Evolutionary conservation across 2,888 invertebrate genomes (phyloP).

Genomic region (Macrophya alboannulata): DNA sequence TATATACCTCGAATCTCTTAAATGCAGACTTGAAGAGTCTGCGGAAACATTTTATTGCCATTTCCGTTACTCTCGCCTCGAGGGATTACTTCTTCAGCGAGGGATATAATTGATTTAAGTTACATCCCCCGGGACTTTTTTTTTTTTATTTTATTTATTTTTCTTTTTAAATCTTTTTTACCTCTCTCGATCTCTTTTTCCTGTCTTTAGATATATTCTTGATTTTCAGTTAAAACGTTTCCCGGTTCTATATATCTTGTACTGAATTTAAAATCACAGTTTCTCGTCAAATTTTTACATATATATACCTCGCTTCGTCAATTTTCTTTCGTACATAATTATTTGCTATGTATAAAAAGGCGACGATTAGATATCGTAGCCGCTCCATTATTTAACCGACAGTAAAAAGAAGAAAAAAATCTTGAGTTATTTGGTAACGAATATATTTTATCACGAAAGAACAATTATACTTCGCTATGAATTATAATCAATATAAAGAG

Average conservation of each 20-base stretch:
- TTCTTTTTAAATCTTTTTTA: neutral
- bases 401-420: neutral
- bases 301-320: neutral
- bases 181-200: neutral
- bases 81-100: slow-evolving; percentile 32
- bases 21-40: neutral
- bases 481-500: neutral
- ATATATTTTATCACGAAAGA: neutral
- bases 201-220: neutral
- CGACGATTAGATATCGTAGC: neutral
- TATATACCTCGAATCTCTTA: neutral
- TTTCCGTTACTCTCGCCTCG: slow-evolving; percentile 40
- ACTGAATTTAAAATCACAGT: neutral
- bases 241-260: neutral
- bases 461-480: neutral
- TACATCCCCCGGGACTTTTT: neutral
- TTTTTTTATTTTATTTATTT: too few species aligned
- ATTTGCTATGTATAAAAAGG: neutral
- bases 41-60: slow-evolving; percentile 39
- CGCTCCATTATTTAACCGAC: neutral
- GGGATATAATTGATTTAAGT: slow-evolving; percentile 36
- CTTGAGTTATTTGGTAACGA: neutral
- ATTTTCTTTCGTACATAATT: neutral
- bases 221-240: neutral
- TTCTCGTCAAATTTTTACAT: neutral